These are phyloP conservation scores for Boloria selene DNA, from an alignment of 2,888 invertebrate species.

Conservation along the genomic window DNA sequence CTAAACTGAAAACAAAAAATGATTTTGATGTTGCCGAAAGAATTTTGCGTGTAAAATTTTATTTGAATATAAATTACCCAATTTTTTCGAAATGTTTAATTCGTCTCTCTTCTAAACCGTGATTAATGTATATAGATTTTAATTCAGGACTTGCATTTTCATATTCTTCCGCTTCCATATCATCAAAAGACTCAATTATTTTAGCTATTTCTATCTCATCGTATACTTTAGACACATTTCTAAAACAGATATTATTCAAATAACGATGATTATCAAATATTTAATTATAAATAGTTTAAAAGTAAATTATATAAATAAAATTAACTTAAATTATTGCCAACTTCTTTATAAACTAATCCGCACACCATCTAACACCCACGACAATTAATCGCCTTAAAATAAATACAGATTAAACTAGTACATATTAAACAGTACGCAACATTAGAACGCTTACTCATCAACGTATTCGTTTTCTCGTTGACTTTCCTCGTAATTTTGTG, in stretches of 20 bases:
- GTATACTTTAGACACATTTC: slow-evolving; percentile 56
- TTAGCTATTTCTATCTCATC: slow-evolving; percentile 61
- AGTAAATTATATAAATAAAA: not conserved
- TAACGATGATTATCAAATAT: not conserved
- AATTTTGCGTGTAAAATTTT: not conserved
- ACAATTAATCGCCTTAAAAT: not conserved
- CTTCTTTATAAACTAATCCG: not conserved
- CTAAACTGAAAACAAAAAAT: slow-evolving; percentile 23
- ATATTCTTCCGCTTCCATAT: slow-evolving; percentile 67
- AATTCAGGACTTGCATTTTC: slow-evolving; percentile 58
- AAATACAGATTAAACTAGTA: not conserved
- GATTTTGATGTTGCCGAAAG: not conserved
- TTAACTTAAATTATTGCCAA: not conserved
- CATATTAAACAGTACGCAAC: not conserved
- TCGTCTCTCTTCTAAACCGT: slow-evolving; percentile 65
- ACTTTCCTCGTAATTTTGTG: slow-evolving; percentile 60
- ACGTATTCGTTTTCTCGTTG: slow-evolving; percentile 57
- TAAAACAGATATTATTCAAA: slow-evolving; percentile 35
- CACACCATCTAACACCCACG: not conserved
- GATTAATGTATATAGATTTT: slow-evolving; percentile 59
- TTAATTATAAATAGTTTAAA: too few relatives aligned
- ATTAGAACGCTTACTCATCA: slow-evolving; percentile 54
- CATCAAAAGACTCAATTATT: slow-evolving; percentile 58
- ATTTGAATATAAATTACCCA: slow-evolving; percentile 35
- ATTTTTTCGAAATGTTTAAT: slow-evolving; percentile 52